These are phyloP conservation scores for Tetramorium bicarinatum DNA, from an alignment of 2,888 invertebrate genomes.

Conservation along the genomic window DNA sequence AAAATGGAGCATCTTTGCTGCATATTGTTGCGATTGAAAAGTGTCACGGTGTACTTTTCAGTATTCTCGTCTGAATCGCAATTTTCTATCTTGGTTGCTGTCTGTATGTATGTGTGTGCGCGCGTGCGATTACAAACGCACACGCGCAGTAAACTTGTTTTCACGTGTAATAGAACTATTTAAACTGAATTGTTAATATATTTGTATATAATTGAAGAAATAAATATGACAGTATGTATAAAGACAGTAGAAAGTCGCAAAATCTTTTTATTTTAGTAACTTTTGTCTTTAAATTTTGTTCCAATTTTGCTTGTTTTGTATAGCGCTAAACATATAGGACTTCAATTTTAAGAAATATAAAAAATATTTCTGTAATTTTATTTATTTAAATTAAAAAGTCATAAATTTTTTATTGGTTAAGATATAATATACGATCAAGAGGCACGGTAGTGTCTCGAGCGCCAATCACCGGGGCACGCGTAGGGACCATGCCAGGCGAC, in stretches of 20 bases:
- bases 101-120: background rate
- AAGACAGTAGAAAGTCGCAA: background rate
- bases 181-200: slow-evolving; percentile 9
- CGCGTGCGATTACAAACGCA: background rate
- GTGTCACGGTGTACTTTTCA: background rate
- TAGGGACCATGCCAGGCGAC: no score
- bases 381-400: slow-evolving; percentile 38
- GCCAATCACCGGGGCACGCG: no score
- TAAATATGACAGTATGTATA: background rate
- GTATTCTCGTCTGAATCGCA: background rate
- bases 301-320: background rate
- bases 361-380: slow-evolving; percentile 14
- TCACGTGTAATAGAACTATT: background rate
- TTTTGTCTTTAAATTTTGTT: background rate
- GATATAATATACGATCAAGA: no score
- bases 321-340: background rate
- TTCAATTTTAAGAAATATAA: background rate
- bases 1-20: slow-evolving; percentile 1
- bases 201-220: slow-evolving; percentile 10
- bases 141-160: background rate
- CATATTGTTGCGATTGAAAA: background rate
- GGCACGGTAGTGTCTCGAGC: no score
- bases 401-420: background rate
- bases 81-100: background rate
- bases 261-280: background rate